These are phyloP conservation scores for Gambusia affinis DNA, from an alignment of 2,113 vertebrate species.

Conservation along the genomic window DNA sequence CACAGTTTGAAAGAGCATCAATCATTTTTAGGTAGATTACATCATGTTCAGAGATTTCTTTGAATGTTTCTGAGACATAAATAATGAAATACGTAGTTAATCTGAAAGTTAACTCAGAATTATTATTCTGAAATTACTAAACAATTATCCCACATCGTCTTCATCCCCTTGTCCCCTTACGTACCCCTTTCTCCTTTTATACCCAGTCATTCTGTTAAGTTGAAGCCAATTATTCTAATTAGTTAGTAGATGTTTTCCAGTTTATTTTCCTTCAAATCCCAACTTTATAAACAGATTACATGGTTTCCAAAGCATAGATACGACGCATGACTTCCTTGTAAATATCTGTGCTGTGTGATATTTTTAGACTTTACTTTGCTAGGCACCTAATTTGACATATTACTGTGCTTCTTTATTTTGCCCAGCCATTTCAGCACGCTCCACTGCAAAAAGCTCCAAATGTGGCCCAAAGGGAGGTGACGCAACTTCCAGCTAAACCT, in stretches of 20 bases:
- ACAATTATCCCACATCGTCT: background rate
- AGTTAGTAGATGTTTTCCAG: background rate
- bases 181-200: background rate
- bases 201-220: background rate
- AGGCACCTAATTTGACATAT: background rate
- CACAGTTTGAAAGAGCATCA: no score
- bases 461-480: slow-evolving; percentile 8
- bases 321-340: background rate
- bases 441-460: slow-evolving; percentile 4
- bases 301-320: background rate
- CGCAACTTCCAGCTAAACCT: slow-evolving; percentile 15
- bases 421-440: background rate
- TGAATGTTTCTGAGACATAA: background rate
- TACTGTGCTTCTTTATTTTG: background rate
- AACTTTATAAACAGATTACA: background rate
- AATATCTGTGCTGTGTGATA: background rate
- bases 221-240: slow-evolving; percentile 1
- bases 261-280: background rate
- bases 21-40: no score
- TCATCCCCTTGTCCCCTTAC: background rate
- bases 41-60: background rate
- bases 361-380: background rate
- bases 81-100: background rate
- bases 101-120: background rate
- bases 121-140: background rate